Evolutionary conservation across 2,888 invertebrate species (phyloP).

Genomic region (Orthosia gothica): DNA sequence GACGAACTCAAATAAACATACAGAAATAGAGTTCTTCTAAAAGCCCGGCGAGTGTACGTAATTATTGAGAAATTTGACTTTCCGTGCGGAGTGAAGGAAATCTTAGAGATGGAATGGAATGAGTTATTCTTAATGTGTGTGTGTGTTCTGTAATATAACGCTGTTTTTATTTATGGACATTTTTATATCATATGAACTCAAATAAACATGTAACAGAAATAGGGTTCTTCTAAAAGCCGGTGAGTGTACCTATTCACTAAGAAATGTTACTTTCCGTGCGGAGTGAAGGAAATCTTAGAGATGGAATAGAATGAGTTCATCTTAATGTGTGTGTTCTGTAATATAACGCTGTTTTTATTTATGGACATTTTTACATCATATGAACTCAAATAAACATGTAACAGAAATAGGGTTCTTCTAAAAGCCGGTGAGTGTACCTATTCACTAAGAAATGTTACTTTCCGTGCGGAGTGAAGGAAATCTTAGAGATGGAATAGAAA

Average conservation of each 20-base stretch:
- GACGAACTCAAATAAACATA: conserved; percentile 64
- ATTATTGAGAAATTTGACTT: conserved; percentile 64
- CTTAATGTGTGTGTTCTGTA: neutral
- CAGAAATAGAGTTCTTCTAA: conserved; percentile 59
- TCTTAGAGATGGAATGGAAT: conserved; percentile 18
- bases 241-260: conserved; percentile 54
- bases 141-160: neutral
- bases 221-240: conserved; percentile 6
- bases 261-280: conserved; percentile 55
- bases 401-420: no score
- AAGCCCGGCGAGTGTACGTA: conserved; percentile 24
- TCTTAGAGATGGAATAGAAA: conserved; percentile 14
- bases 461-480: conserved; percentile 37
- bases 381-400: no score
- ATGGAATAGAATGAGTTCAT: conserved; percentile 19
- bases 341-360: neutral
- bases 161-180: no score
- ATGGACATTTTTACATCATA: neutral
- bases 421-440: conserved; percentile 31
- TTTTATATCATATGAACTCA: no score
- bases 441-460: conserved; percentile 64
- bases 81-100: conserved; percentile 37
- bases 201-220: no score
- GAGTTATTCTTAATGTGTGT: conserved; percentile 10
- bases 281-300: conserved; percentile 37